These are phyloP conservation scores for Andrena haemorrhoa DNA, from an alignment of 2,888 invertebrate species.

Conservation along the genomic window DNA sequence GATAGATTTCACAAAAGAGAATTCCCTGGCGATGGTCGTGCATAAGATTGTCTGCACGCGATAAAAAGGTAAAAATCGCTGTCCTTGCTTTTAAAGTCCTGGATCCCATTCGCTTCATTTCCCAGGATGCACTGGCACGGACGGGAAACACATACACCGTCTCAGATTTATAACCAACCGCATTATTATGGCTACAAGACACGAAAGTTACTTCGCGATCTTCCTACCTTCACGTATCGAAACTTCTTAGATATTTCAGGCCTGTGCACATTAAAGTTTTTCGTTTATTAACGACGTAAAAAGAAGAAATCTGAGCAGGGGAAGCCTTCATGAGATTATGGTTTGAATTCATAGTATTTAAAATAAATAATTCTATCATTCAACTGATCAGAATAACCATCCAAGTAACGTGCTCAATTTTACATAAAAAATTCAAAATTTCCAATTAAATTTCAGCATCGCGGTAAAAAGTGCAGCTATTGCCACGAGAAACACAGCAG, in stretches of 20 bases:
- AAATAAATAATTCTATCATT: background rate
- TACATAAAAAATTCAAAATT: too few species aligned
- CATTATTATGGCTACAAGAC: conserved; percentile 41
- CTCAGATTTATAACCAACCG: conserved; percentile 42
- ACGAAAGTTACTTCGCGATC: conserved; percentile 22
- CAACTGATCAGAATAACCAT: too few species aligned
- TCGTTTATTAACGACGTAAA: background rate
- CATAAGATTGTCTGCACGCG: conserved; percentile 55
- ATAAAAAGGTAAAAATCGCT: conserved; percentile 52
- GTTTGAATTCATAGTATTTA: too few species aligned
- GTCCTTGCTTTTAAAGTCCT: conserved; percentile 55
- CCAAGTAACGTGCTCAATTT: too few species aligned
- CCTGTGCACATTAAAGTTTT: background rate
- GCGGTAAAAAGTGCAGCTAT: too few species aligned
- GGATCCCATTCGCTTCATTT: conserved; percentile 51
- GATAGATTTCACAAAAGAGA: conserved; percentile 32
- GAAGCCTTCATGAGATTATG: too few species aligned
- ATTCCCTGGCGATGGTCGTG: conserved; percentile 11
- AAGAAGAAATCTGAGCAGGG: background rate
- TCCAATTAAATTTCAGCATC: too few species aligned
- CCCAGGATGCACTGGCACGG: conserved; percentile 45
- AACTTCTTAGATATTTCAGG: background rate
- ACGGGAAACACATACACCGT: conserved; percentile 32
- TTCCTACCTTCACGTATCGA: conserved; percentile 6
- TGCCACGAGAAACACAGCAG: too few species aligned